Base-by-base conservation (phyloP, 2,797 vertebrate genomes). In the Hyperoplus immaculatus region DNA sequence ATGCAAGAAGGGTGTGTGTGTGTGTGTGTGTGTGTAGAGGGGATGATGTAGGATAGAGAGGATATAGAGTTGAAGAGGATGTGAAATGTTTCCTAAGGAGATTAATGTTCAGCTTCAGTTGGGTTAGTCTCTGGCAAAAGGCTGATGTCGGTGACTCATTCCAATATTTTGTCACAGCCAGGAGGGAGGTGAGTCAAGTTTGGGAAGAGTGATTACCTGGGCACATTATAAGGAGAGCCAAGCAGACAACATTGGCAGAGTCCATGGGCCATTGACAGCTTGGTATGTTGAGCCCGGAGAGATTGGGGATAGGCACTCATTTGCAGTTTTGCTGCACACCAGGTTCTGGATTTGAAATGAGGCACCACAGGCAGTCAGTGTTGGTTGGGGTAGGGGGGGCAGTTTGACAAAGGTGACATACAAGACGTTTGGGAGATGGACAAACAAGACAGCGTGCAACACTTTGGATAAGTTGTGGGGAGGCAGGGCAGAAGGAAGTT, bases 151-250 rank as follows among this genome's bases (percentile, higher is more conserved):
- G 72, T 77, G 89, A 84, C 87, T 88, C 82, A 81, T 88, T 89
- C 69, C 80, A 88, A 84, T 88, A 87, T 88, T 85, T 91, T 85
- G 29, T 82, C 67, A 67, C 83, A 85, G 77, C 78, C 69, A 82
- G 69, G 61, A 87, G 68, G 75, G 72, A 67, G 62, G 56, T 55
- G 75, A 84, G 67, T 79, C 78, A 55, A 81, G 79, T 65, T 77
- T 77, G 63, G 63, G 72, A 78, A 84, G 89, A 92, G 56, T 82
- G 80, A 90, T 89, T 87, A 90, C 81, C 78, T 57, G 80, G 80
- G 82, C 75, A 77, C 73, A 78, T 75, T 86, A 85, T 89, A 64
- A 82, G 75, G 47, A 81, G 75, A 84, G 83, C 74, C 67, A 61
- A 64, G 66, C 76, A 81, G 84, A 64, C 69, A 87, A 81, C 80